These are phyloP conservation scores for Apteryx owenii DNA, from an alignment of 2,113 vertebrate genomes.

Conservation along the genomic window DNA sequence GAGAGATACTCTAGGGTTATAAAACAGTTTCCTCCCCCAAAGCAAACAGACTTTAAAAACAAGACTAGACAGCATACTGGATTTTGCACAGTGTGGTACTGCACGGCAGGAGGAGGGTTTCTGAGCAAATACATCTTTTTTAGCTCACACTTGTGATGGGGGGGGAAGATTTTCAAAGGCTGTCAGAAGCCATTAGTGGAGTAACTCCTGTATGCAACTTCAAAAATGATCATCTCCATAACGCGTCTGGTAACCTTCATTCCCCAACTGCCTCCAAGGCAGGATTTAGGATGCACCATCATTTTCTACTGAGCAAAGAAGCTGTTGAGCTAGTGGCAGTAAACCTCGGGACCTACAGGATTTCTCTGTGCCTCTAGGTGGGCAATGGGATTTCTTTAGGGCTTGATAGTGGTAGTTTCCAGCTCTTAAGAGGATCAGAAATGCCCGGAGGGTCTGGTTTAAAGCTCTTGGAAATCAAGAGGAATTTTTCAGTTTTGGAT, in stretches of 20 bases:
- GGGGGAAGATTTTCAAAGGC: background rate
- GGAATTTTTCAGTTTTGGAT: background rate
- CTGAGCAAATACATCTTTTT: background rate
- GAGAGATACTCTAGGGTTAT: background rate
- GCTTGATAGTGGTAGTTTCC: background rate
- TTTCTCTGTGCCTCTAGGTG: background rate
- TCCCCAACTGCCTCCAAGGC: accelerated
- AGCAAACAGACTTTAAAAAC: background rate
- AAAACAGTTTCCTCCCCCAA: background rate
- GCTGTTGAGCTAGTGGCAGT: background rate
- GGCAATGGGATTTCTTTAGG: background rate
- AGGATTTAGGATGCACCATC: background rate
- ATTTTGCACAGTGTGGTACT: background rate
- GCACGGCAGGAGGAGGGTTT: background rate
- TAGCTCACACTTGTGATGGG: background rate
- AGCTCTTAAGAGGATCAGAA: background rate
- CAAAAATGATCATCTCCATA: background rate
- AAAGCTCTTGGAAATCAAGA: constrained; percentile 1
- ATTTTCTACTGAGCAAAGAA: background rate
- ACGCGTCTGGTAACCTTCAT: background rate
- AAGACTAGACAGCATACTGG: background rate
- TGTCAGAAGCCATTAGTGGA: background rate
- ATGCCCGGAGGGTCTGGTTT: background rate
- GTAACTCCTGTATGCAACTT: background rate
- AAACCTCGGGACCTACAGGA: background rate